Percentiles rank a stretch among this genome's conserved stretches.
Evolutionary conservation across 1,140 invertebrate species (phyloP).

Genomic region (Armadillidium nasatum): DNA sequence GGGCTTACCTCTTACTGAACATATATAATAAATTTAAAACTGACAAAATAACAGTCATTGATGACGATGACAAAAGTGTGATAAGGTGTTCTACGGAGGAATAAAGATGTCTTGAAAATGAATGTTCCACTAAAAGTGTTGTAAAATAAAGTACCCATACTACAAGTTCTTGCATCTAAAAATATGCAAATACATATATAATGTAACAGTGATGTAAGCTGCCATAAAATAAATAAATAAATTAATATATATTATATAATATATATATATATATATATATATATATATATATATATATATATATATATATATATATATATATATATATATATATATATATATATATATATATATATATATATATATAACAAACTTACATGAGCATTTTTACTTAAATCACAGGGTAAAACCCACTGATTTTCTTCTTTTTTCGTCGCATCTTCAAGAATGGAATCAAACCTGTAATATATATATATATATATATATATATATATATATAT

Average conservation of each 20-base stretch:
- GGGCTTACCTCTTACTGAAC: conserved; percentile 73
- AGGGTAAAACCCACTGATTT: neutral
- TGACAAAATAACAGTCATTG: conserved; percentile 80
- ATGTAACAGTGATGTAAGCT: neutral
- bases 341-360: no score
- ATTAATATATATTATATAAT: no score
- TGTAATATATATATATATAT: neutral
- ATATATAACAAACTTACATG: neutral
- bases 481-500: no score
- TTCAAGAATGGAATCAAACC: neutral
- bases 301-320: no score
- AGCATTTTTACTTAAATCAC: neutral
- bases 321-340: no score
- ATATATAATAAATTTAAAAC: conserved; percentile 84
- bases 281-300: no score
- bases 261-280: no score
- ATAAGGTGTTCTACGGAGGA: conserved; percentile 86
- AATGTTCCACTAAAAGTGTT: conserved; percentile 81
- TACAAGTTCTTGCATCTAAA: conserved; percentile 62
- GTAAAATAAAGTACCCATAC: conserved; percentile 77
- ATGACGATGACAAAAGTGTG: conserved; percentile 72
- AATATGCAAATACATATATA: neutral
- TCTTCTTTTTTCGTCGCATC: neutral
- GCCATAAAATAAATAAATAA: neutral
- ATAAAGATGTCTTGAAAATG: conserved; percentile 82